Evolutionary conservation across 2,797 vertebrate genomes (phyloP), one percentile per base, ranked within the genome.

Genomic region (Lophotriccus pileatus): DNA sequence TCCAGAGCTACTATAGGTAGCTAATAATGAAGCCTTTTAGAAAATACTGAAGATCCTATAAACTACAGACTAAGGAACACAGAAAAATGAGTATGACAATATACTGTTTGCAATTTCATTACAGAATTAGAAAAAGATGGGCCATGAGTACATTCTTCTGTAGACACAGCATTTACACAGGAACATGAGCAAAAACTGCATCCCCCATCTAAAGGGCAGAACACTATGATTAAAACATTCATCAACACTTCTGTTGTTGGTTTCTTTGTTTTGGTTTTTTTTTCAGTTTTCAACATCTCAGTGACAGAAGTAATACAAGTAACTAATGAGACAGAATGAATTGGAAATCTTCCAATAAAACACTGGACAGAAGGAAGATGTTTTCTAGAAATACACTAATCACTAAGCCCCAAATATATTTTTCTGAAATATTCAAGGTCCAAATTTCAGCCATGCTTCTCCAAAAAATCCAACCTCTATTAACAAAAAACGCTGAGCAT

Each of bases 321-420:
- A 74, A 47, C 17, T 41, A 39, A 15, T 4, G 27, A 39, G 56
- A 76, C 5, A 52, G 4, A 87, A 72, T 3, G 3, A 44, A 39
- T 22, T 27, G 36, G 36, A 80, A 88, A 67, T 59, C 24, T 46
- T 64, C 13, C 23, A 68, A 11, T 46, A n/a, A 72, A 90, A 64
- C 0, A 0, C 14, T 10, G 10, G 28, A 44, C 18, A 67, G 28
- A 84, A 68, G 7, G 14, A 9, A 90, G 11, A 8, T 14, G 7
- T 30, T 68, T 60, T 22, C 41, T 37, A 68, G 32, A 81, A 85
- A 50, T 59, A 77, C 15, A 30, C 6, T 34, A 9, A 86, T 34
- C 34, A 58, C 9, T 24, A 47, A 84, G 17, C 17, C 12, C 14
- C 12, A 55, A 63, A 46, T 17, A 12, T 7, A 46, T 44, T 76